Conservation (phyloP, 2,888 invertebrate genomes). For the Graphium colonna region DNA sequence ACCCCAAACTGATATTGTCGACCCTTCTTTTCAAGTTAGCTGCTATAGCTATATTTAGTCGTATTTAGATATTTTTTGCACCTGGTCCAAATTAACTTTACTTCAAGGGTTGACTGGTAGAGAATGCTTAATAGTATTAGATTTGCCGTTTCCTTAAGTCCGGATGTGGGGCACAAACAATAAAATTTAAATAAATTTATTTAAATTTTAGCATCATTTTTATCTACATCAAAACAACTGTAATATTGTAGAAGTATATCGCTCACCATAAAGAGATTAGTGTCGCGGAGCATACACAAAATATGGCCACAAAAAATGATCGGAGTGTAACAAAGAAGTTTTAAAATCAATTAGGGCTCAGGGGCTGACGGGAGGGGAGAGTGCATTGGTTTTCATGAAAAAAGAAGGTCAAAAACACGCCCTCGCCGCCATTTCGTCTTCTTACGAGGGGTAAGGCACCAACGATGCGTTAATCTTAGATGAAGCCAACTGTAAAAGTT, state of each 20-base stretch:
- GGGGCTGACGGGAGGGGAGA: conserved; percentile 3
- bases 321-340: conserved; percentile 3
- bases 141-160: no score
- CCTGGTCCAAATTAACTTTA: no score
- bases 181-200: no score
- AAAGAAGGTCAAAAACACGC: conserved; percentile 18
- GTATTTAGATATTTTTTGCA: no score
- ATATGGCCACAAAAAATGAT: not conserved
- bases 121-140: no score
- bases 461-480: conserved; percentile 1
- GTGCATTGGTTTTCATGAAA: conserved; percentile 14
- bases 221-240: not conserved
- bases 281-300: not conserved
- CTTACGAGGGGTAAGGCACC: conserved; percentile 12
- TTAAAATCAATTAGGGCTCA: conserved; percentile 11
- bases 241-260: not conserved
- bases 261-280: not conserved
- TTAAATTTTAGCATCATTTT: no score
- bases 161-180: no score
- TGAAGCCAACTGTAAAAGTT: not conserved
- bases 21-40: no score
- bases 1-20: not conserved
- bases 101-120: no score
- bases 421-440: conserved; percentile 8
- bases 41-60: no score